Evolutionary conservation across 2,113 vertebrate species (phyloP), one percentile per base, ranked within the genome.

Genomic region (Argyrosomus japonicus): DNA sequence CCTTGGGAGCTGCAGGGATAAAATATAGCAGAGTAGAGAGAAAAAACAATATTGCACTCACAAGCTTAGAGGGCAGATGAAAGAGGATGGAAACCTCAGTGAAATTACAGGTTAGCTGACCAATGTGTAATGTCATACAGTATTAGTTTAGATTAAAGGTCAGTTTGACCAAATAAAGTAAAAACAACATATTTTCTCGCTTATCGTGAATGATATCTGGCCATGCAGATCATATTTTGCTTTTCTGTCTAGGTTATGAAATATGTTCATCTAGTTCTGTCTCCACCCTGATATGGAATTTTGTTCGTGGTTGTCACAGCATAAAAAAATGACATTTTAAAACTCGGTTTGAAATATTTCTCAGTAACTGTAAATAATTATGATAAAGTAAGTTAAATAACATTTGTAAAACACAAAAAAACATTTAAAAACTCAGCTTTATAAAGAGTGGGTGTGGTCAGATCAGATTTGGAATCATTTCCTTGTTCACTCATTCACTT

Each of bases 51-150:
- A 61, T 57, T 48, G 9, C 32, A 12, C 48, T 75, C 25, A 32
- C 29, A 65, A 51, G 48, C 51, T 17, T 75, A 57, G 27, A 47
- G 48, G 57, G 36, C 56, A 72, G 77, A 86, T 92, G 63, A 90
- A 88, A 85, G 62, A 27, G 13, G 61, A 56, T 40, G 67, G 53
- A 85, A 81, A 27, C 19, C 60, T 73, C 53, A 25, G 69, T 85
- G 77, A 92, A 78, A 85, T 27, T 48, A 15, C 43, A 82, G 70
- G 27, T 61, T 75, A 45, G 67, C 63, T 56, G 61, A 80, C 79
- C 60, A 67, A 53, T 61, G 47, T 47, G 47, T 67, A 65, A 48
- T n/a, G 36, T 64, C 51, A 5, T 13, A 6, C 27, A 69, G 18
- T 67, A 23, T 64, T 84, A 45, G 21, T 75, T 73, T 23, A 40